Percentiles rank a stretch among this genome's conserved stretches.
These are phyloP conservation scores for Micropoecilia bifurca DNA, from an alignment of 2,797 vertebrate species.

Conservation along the genomic window DNA sequence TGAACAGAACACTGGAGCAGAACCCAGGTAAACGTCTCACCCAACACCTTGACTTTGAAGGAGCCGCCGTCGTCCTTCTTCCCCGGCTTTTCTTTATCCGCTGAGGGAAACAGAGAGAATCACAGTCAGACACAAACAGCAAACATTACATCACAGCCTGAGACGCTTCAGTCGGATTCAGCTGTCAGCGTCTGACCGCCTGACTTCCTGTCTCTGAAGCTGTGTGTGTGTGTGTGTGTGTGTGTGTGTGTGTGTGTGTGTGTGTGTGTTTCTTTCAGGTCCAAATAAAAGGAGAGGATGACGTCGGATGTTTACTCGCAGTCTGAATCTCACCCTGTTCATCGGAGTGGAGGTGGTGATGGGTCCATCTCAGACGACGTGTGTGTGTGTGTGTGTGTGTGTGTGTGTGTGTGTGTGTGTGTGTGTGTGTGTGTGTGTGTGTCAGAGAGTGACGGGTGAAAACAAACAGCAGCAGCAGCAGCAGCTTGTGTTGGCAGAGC, in stretches of 20 bases:
- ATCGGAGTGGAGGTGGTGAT: constrained; percentile 32
- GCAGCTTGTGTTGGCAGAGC: constrained; percentile 6
- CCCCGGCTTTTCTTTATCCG: constrained; percentile 88
- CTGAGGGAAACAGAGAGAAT: constrained; percentile 43
- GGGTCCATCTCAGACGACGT: constrained; percentile 23
- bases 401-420: constrained; percentile 2
- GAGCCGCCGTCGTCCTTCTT: constrained; percentile 91
- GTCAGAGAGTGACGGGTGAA: not conserved
- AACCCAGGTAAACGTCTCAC: constrained; percentile 62
- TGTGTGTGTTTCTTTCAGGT: constrained; percentile 14
- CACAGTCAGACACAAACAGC: not conserved
- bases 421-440: constrained; percentile 13
- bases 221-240: not conserved
- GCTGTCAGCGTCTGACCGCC: not conserved
- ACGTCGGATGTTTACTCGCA: constrained; percentile 44
- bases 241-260: constrained; percentile 14
- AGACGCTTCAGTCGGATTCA: not conserved
- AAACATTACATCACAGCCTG: not conserved
- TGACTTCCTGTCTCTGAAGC: constrained; percentile 4
- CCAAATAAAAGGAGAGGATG: constrained; percentile 29
- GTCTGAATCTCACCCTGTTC: constrained; percentile 33
- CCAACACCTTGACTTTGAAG: constrained; percentile 89
- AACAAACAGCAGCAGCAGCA: constrained; percentile 27
- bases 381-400: too few relatives aligned
- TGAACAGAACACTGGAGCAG: not conserved